Percentiles rank a stretch among this genome's conserved stretches.
phyloP scores from a whole-genome alignment of 2,797 vertebrate species.

The Borostomias antarcticus region DNA sequence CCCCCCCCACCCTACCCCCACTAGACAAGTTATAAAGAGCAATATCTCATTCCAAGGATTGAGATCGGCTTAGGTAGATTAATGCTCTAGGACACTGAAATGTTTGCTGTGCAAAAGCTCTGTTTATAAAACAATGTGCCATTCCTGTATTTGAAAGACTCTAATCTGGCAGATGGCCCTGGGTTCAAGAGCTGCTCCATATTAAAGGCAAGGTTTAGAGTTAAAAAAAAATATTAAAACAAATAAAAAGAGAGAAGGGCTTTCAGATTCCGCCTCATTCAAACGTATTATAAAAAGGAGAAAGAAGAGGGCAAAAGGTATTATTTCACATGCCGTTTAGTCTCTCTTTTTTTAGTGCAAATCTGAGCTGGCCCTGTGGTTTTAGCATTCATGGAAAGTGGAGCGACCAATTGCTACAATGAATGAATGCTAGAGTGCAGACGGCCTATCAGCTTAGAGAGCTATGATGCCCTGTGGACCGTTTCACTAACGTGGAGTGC shows the following conservation, averaged over 20 bases:
- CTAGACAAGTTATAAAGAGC: constrained; percentile 77
- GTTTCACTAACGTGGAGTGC: constrained; percentile 65
- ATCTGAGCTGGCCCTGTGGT: constrained; percentile 63
- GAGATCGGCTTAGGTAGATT: constrained; percentile 79
- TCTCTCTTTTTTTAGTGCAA: constrained; percentile 55
- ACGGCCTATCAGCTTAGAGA: constrained; percentile 75
- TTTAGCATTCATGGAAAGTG: constrained; percentile 74
- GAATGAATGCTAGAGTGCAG: constrained; percentile 71
- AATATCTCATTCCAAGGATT: constrained; percentile 79
- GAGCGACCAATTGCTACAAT: constrained; percentile 67
- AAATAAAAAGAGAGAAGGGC: too few relatives aligned
- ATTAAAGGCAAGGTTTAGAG: constrained; percentile 61
- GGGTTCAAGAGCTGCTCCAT: constrained; percentile 60
- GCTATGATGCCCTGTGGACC: constrained; percentile 72
- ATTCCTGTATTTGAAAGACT: constrained; percentile 58
- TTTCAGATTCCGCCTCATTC: constrained; percentile 70
- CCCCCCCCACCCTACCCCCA: constrained; percentile 56
- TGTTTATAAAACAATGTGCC: constrained; percentile 82
- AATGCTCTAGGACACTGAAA: constrained; percentile 75
- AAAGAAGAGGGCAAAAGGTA: constrained; percentile 60
- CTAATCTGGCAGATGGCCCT: constrained; percentile 73
- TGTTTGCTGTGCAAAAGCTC: constrained; percentile 79
- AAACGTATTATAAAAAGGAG: constrained; percentile 58
- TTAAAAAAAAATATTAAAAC: constrained; percentile 66
- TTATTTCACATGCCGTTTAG: constrained; percentile 75